phyloP scores from a whole-genome alignment of 2,888 invertebrate species.

The Orthonevra nobilis region DNA sequence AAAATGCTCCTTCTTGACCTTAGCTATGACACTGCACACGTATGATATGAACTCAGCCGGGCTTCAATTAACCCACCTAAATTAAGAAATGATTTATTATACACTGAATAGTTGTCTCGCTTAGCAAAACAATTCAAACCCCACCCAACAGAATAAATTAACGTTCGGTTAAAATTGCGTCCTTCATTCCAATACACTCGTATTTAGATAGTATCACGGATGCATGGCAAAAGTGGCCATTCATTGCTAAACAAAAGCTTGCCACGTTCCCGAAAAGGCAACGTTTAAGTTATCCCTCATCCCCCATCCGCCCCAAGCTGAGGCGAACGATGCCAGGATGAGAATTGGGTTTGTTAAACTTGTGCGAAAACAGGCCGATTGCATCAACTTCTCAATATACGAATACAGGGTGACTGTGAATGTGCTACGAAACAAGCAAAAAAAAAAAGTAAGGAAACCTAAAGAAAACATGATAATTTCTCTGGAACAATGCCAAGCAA shows the following conservation, averaged over 20 bases:
- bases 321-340: conserved; percentile 31
- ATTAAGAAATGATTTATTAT: no score
- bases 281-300: conserved; percentile 25
- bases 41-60: no score
- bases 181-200: no score
- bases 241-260: conserved; percentile 18
- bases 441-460: conserved; percentile 43
- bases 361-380: conserved; percentile 37
- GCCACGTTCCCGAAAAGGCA: conserved; percentile 30
- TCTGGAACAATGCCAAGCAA: conserved; percentile 69
- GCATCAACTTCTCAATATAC: conserved; percentile 1
- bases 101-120: no score
- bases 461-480: conserved; percentile 68
- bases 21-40: no score
- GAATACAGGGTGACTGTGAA: neutral
- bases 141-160: conserved; percentile 37
- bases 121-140: no score
- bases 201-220: conserved; percentile 13
- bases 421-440: conserved; percentile 5
- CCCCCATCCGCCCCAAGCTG: neutral
- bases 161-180: conserved; percentile 24
- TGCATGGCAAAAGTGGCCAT: conserved; percentile 25
- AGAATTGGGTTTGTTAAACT: conserved; percentile 65
- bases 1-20: no score
- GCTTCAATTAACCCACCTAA: no score